A percentile compares a stretch with the other conserved stretches of the same genome.
phyloP scores from a whole-genome alignment of 2,113 vertebrate genomes.

The Gobio gobio region DNA sequence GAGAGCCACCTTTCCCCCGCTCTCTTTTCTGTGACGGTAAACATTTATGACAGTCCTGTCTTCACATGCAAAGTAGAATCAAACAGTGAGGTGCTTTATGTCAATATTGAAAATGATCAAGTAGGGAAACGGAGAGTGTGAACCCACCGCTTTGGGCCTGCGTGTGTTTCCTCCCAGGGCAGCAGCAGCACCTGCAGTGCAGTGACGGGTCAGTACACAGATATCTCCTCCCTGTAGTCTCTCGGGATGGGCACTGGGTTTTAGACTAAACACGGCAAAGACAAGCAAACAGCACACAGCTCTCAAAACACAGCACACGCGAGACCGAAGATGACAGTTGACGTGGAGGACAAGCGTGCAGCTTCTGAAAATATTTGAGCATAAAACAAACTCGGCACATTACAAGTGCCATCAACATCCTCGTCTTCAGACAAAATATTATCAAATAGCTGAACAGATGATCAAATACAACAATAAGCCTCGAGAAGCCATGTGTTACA shows the following conservation, averaged over 20 bases:
- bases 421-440: slow-evolving; percentile 38
- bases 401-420: slow-evolving; percentile 23
- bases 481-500: background rate
- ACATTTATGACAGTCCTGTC: slow-evolving; percentile 15
- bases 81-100: slow-evolving; percentile 45
- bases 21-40: slow-evolving; percentile 22
- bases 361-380: slow-evolving; percentile 46
- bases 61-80: slow-evolving; percentile 34
- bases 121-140: background rate
- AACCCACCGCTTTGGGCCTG: slow-evolving; percentile 6
- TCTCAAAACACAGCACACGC: slow-evolving; percentile 62
- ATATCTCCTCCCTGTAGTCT: slow-evolving; percentile 34
- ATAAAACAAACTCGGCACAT: slow-evolving; percentile 39
- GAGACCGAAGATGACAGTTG: slow-evolving; percentile 33
- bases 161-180: slow-evolving; percentile 26
- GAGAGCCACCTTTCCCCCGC: slow-evolving; percentile 28
- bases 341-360: slow-evolving; percentile 22
- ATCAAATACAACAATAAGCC: slow-evolving; percentile 17
- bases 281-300: slow-evolving; percentile 68
- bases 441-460: slow-evolving; percentile 21
- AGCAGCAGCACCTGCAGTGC: slow-evolving; percentile 34
- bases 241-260: slow-evolving; percentile 44
- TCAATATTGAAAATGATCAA: slow-evolving; percentile 36
- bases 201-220: slow-evolving; percentile 51
- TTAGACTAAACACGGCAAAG: slow-evolving; percentile 73